Evolutionary conservation across 1,140 invertebrate genomes (phyloP), one percentile per base, ranked within the genome.

Genomic region (Calephelis nemesis): DNA sequence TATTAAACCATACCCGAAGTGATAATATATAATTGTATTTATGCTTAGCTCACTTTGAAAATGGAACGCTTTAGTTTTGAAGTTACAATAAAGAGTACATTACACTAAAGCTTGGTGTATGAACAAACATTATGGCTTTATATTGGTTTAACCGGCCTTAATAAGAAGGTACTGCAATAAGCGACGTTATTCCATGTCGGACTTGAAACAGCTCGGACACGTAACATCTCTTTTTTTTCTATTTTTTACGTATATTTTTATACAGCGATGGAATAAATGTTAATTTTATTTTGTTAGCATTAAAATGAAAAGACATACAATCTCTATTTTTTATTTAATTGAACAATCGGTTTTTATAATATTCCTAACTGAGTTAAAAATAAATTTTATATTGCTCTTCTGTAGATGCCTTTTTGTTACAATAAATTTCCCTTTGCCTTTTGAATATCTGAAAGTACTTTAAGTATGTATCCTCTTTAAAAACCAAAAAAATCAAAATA

Each of bases 231-330:
- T 76, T 81, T 79, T 42, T 90, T 88, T 85, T 87, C 80, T 84
- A 86, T 84, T 83, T 70, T 86, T 89, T 88, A 91, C 84, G 85
- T 88, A 88, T 91, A 91, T 90, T 89, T 90, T 89, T 91, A 90
- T 91, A 90, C 87, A 89, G 84, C 80, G 68, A 88, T 85, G 86
- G 79, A 88, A 90, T 89, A 87, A 85, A 85, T 88, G 82, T 88
- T 91, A 87, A 87, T 88, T 90, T 91, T 87, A 89, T 85, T 91
- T 88, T 91, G 87, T 91, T 91, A 91, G 89, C 87, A 90, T 91
- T 91, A 91, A 91, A 91, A 87, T 81, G 73, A 88, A 91, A 91
- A 91, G 88, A 91, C 87, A 90, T 87, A 85, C 82, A 83, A 83
- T 82, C 81, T 87, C 76, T 84, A 85, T 90, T 87, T 85, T 87